A percentile compares a stretch with the other conserved stretches of the same genome.
These are phyloP conservation scores for Podarcis muralis DNA, from an alignment of 2,113 vertebrate species.

Conservation along the genomic window DNA sequence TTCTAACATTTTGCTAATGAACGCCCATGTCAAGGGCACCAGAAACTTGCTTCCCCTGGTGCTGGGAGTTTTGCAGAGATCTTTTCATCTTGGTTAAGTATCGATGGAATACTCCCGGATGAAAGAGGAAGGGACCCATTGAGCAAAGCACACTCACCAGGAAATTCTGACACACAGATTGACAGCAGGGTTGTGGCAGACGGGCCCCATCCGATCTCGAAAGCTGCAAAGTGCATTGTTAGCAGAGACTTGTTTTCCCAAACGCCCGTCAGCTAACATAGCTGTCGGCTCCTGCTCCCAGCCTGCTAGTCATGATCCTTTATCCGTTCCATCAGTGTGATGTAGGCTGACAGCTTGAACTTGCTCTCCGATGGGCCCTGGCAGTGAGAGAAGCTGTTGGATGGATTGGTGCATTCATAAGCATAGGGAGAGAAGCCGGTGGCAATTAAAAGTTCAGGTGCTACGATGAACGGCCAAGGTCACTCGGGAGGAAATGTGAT, in stretches of 20 bases:
- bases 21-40: not conserved
- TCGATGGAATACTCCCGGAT: not conserved
- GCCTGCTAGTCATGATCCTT: not conserved
- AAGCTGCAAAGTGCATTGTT: not conserved
- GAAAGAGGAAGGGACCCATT: not conserved
- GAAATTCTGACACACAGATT: accelerated
- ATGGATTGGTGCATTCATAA: not conserved
- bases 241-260: accelerated
- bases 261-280: not conserved
- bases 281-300: accelerated
- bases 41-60: not conserved
- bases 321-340: not conserved
- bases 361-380: accelerated
- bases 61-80: not conserved
- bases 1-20: not conserved
- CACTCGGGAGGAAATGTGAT: accelerated
- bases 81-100: not conserved
- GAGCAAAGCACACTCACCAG: accelerated
- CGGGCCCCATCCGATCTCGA: not conserved
- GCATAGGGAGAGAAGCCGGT: accelerated
- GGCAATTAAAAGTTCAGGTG: not conserved
- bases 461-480: not conserved
- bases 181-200: not conserved
- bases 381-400: not conserved
- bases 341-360: not conserved